Base-by-base conservation (phyloP, 1,140 invertebrate genomes). In the Zophobas atratus region DNA sequence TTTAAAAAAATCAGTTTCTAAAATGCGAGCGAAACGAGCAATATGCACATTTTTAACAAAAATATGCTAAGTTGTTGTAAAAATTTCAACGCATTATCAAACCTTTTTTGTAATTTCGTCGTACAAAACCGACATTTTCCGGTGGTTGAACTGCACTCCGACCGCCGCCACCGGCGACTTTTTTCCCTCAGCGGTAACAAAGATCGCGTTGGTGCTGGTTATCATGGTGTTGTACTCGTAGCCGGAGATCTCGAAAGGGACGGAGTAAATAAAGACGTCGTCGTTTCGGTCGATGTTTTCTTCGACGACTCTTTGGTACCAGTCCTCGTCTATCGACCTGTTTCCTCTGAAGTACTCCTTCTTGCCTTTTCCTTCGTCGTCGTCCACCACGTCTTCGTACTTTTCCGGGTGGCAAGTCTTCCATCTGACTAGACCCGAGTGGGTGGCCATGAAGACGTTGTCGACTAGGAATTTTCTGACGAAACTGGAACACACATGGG, bases 281-380 rank as follows among this genome's bases (percentile, higher is more conserved):
- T 92, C 90, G 70, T 94, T 87, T 82, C 92, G 92, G 87, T 96
- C 92, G 39, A 67, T 1, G 33, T 43, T 67, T 80, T 96, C 94
- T 79, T 98, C 96, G 0, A 98, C 96, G 0, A 97, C 96, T 55
- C 96, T 89, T 79, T 93, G 93, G 86, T 99, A 99, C 94, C 96
- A 98, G 5, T 95, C 90, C 85, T 98, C 96, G 85, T 98, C 95
- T 51, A 96, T 96, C 1, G 96, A 93, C 56, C 90, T 87, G 2
- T 91, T 92, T 85, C 94, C 91, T 51, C 89, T 86, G 32, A 46
- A 39, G 32, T 32, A 35, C 33, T 75, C 72, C 34, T 46, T 70
- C 6, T 75, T 57, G 5, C 77, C 80, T 55, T 79, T 79, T 39
- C 60, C 78, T 48, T 80, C 78, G 32, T 77, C 77, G 20, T 80